Evolutionary conservation across 2,113 vertebrate genomes (phyloP).

Genomic region (Strix aluco): DNA sequence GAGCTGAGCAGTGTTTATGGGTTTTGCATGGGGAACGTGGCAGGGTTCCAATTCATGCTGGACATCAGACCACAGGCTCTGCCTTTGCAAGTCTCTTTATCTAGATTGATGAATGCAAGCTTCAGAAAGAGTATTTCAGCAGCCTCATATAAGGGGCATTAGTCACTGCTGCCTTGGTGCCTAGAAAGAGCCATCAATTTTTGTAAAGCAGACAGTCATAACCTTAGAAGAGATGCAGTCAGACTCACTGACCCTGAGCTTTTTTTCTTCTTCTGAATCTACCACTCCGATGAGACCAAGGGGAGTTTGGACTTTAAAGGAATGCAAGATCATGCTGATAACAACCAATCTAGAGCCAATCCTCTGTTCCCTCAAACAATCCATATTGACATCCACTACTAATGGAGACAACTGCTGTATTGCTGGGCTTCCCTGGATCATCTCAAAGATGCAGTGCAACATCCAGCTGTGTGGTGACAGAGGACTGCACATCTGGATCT

Average conservation of each 20-base stretch:
- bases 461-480: not conserved
- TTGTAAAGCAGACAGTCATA: not conserved
- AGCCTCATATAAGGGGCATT: not conserved
- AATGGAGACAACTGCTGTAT: not conserved
- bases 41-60: not conserved
- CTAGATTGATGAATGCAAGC: constrained; percentile 16
- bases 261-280: not conserved
- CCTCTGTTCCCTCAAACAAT: not conserved
- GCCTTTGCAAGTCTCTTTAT: not conserved
- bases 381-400: not conserved
- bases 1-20: not conserved
- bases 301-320: not conserved
- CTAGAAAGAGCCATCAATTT: constrained; percentile 26
- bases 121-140: constrained; percentile 30
- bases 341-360: not conserved
- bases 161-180: constrained; percentile 1
- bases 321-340: not conserved
- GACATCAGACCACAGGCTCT: not conserved
- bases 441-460: not conserved
- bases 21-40: not conserved
- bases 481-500: not conserved
- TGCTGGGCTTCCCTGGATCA: not conserved
- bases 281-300: not conserved
- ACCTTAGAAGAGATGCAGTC: not conserved
- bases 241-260: not conserved